These are phyloP conservation scores for Manis javanica DNA, from an alignment of 2,797 vertebrate genomes.

Conservation along the genomic window DNA sequence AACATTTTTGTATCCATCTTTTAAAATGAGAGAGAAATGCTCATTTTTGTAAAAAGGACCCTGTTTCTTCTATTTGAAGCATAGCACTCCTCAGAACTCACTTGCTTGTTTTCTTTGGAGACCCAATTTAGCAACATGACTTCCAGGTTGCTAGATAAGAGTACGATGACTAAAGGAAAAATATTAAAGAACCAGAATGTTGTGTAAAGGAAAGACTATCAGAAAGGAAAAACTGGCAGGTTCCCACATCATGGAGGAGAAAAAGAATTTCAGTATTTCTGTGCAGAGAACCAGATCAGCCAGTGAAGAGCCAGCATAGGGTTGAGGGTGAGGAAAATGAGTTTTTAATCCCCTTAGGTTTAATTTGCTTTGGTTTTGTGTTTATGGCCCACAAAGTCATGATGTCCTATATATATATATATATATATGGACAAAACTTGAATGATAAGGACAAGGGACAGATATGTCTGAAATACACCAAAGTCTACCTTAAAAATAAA, in stretches of 20 bases:
- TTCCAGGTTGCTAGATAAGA: conserved; percentile 1
- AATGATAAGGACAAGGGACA: conserved; percentile 37
- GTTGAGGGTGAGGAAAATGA: neutral
- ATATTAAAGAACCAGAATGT: conserved; percentile 18
- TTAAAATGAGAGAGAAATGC: conserved; percentile 24
- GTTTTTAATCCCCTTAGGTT: neutral
- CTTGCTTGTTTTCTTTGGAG: neutral
- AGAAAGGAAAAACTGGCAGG: neutral
- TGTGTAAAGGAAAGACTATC: neutral
- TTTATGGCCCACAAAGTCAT: neutral
- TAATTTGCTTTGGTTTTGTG: conserved; percentile 45
- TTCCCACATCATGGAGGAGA: neutral
- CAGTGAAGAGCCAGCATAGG: neutral
- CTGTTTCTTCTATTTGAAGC: neutral
- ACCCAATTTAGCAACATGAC: neutral
- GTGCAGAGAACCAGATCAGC: conserved; percentile 28
- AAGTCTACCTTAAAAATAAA: conserved; percentile 57
- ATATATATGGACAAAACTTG: neutral
- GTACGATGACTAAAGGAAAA: conserved; percentile 6
- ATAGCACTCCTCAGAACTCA: neutral
- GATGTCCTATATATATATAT: neutral
- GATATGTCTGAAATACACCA: neutral
- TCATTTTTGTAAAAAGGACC: neutral
- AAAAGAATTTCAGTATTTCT: conserved; percentile 38
- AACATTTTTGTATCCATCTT: neutral